phyloP scores from a whole-genome alignment of 1,140 invertebrate genomes.

The Sipha flava region DNA sequence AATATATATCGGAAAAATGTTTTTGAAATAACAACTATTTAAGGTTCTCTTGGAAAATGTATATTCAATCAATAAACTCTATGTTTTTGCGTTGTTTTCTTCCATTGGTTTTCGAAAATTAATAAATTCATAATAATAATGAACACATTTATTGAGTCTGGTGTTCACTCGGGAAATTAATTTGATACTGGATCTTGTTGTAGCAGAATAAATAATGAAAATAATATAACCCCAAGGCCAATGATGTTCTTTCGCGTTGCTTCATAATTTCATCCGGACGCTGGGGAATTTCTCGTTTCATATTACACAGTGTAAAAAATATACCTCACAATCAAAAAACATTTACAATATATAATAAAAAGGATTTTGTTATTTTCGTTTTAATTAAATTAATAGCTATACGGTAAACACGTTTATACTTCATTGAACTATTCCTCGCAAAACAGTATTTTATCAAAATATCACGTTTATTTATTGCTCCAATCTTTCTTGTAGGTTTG shows the following conservation, averaged over 20 bases:
- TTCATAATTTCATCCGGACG: background rate
- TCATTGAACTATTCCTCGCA: too few species aligned
- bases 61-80: background rate
- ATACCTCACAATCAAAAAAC: background rate
- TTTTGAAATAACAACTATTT: background rate
- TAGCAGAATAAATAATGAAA: background rate
- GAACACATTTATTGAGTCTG: background rate
- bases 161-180: conserved; percentile 2
- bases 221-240: conserved; percentile 8
- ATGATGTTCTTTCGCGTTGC: background rate
- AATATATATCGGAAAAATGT: too few species aligned
- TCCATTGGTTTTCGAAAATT: conserved; percentile 1
- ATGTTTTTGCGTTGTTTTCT: background rate
- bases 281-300: conserved; percentile 2
- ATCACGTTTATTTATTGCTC: too few species aligned
- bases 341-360: background rate
- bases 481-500: too few species aligned
- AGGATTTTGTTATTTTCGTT: background rate
- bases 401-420: too few species aligned
- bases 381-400: background rate
- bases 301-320: background rate
- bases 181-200: background rate
- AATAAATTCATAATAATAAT: conserved; percentile 8
- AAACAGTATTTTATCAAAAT: too few species aligned
- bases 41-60: background rate